Percentiles rank a stretch among this genome's conserved stretches.
phyloP scores from a whole-genome alignment of 2,113 vertebrate genomes.

The Harpagus bidentatus region DNA sequence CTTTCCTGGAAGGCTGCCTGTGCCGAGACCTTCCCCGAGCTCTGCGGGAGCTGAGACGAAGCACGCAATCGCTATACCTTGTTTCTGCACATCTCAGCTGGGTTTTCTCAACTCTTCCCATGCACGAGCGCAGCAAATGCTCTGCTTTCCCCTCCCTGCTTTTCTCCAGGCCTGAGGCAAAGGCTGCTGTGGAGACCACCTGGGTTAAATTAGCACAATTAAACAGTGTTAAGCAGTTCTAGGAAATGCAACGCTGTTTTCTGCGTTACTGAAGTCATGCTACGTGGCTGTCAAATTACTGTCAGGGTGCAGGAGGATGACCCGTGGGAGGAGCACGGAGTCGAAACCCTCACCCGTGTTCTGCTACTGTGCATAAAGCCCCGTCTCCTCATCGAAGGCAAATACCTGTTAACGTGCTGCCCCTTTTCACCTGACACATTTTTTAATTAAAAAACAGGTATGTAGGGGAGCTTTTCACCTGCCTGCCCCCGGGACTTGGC shows the following conservation, averaged over 20 bases:
- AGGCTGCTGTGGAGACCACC: constrained; percentile 5
- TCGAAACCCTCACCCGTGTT: not conserved
- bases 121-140: not conserved
- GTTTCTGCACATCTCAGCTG: not conserved
- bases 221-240: not conserved
- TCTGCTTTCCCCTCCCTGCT: not conserved
- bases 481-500: accelerated
- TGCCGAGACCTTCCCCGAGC: not conserved
- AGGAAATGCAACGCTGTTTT: not conserved
- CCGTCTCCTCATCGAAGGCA: not conserved
- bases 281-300: not conserved
- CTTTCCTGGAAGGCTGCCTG: not conserved
- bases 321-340: not conserved
- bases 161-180: constrained; percentile 6
- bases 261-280: not conserved
- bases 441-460: not conserved
- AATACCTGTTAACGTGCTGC: not conserved
- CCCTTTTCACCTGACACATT: not conserved
- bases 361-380: not conserved
- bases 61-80: not conserved
- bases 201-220: constrained; percentile 41
- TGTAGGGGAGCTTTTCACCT: not conserved
- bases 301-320: not conserved
- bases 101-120: not conserved
- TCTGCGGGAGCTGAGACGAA: not conserved